Evolutionary conservation across 2,113 vertebrate genomes (phyloP).

Genomic region (Synchiropus splendidus): DNA sequence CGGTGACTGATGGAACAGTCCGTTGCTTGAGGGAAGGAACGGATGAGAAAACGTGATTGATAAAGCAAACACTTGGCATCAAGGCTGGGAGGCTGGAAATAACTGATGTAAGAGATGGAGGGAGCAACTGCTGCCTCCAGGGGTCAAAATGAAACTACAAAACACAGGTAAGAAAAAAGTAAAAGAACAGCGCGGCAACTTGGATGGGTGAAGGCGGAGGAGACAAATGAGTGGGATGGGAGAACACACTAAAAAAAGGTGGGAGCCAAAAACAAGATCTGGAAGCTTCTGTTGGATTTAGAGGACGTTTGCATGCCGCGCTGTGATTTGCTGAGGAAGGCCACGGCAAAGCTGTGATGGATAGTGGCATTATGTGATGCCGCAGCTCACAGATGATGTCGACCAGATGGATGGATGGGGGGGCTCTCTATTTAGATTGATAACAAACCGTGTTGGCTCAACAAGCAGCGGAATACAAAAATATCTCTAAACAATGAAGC

Average conservation of each 20-base stretch:
- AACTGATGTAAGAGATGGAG: constrained; percentile 22
- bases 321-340: constrained; percentile 33
- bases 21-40: constrained; percentile 37
- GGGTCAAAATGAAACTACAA: constrained; percentile 29
- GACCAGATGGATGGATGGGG: constrained; percentile 10
- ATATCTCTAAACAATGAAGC: too few relatives aligned
- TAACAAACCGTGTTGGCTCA: constrained; percentile 2
- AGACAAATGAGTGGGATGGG: background rate
- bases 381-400: constrained; percentile 22
- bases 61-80: constrained; percentile 43
- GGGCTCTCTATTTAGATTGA: constrained; percentile 15
- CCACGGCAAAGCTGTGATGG: constrained; percentile 21
- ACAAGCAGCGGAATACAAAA: background rate
- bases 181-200: background rate
- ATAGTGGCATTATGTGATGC: constrained; percentile 27
- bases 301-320: constrained; percentile 19
- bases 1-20: constrained; percentile 50
- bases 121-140: constrained; percentile 6
- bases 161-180: constrained; percentile 7
- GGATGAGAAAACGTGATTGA: constrained; percentile 55
- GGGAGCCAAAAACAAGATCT: constrained; percentile 1
- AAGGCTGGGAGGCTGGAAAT: constrained; percentile 38
- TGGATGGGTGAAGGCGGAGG: background rate
- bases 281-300: constrained; percentile 11
- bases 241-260: background rate